A percentile compares a stretch with the other conserved stretches of the same genome.
These are phyloP conservation scores for Triops longicaudatus DNA, from an alignment of 1,140 invertebrate species.

Conservation along the genomic window DNA sequence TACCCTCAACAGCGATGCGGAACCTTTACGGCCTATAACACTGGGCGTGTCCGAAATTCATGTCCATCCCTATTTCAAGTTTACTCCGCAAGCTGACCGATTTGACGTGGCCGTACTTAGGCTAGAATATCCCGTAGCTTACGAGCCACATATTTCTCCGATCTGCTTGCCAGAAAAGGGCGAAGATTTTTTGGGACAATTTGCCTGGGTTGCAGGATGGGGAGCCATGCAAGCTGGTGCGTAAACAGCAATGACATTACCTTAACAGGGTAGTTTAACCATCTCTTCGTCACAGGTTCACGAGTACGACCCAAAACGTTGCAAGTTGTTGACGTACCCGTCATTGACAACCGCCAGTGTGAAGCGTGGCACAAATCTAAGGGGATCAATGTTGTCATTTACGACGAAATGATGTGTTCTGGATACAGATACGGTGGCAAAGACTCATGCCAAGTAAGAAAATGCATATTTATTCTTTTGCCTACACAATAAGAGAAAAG, in stretches of 20 bases:
- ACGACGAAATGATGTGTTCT: conserved; percentile 94
- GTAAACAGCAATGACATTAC: neutral
- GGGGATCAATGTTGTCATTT: conserved; percentile 82
- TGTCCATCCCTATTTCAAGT: conserved; percentile 90
- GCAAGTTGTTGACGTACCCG: conserved; percentile 85
- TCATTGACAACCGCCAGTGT: conserved; percentile 77
- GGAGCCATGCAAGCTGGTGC: conserved; percentile 75
- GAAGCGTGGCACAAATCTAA: conserved; percentile 56
- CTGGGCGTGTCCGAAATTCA: conserved; percentile 79
- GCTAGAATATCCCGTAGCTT: conserved; percentile 73
- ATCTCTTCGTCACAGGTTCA: conserved; percentile 51
- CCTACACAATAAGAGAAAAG: too few species aligned
- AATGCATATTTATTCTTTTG: conserved; percentile 16
- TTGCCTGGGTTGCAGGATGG: conserved; percentile 88
- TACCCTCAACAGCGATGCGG: conserved; percentile 83
- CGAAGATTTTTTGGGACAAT: conserved; percentile 79
- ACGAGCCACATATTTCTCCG: conserved; percentile 84
- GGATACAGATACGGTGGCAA: conserved; percentile 85
- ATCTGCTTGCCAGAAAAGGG: conserved; percentile 86
- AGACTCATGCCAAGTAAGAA: conserved; percentile 63
- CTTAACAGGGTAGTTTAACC: conserved; percentile 32
- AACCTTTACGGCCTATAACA: conserved; percentile 78
- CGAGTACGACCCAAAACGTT: conserved; percentile 77
- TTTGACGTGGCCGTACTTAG: conserved; percentile 87
- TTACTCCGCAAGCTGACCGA: conserved; percentile 73